phyloP scores from a whole-genome alignment of 2,888 invertebrate species.

The Beris morrisii region DNA sequence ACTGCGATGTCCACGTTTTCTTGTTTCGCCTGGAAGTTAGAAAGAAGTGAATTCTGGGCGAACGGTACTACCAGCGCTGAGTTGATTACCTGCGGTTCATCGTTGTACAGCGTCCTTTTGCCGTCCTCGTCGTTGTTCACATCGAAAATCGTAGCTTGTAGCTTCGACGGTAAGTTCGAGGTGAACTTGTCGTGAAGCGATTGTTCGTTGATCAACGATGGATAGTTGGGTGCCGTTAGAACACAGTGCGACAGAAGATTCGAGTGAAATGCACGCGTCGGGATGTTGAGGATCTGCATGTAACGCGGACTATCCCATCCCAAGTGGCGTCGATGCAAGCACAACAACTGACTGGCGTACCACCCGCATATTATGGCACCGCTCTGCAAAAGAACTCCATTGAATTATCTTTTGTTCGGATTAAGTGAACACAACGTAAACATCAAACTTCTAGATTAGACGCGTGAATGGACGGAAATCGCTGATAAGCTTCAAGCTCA shows the following conservation, averaged over 20 bases:
- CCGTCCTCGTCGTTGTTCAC: slow-evolving; percentile 36
- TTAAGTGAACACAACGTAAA: slow-evolving; percentile 6
- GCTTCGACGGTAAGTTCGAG: neutral
- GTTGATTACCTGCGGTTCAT: slow-evolving; percentile 17
- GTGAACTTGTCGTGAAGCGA: slow-evolving; percentile 30
- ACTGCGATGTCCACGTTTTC: slow-evolving; percentile 44
- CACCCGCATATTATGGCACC: slow-evolving; percentile 65
- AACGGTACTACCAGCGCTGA: neutral
- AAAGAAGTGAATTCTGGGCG: neutral
- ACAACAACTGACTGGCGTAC: slow-evolving; percentile 64
- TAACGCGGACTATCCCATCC: slow-evolving; percentile 36
- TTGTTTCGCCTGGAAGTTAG: slow-evolving; percentile 24
- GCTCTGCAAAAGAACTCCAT: slow-evolving; percentile 57
- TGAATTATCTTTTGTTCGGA: slow-evolving; percentile 3
- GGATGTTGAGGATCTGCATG: slow-evolving; percentile 37
- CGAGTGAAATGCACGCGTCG: slow-evolving; percentile 40
- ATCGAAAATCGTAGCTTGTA: slow-evolving; percentile 17
- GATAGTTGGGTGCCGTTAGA: slow-evolving; percentile 34
- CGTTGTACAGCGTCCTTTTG: neutral
- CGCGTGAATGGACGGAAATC: neutral
- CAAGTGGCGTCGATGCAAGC: slow-evolving; percentile 46
- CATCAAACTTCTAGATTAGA: neutral
- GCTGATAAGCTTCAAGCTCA: neutral
- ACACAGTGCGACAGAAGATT: slow-evolving; percentile 35
- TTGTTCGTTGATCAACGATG: slow-evolving; percentile 29